Base-by-base conservation (phyloP, 2,797 vertebrate species). In the Sebastes taczanowskii region DNA sequence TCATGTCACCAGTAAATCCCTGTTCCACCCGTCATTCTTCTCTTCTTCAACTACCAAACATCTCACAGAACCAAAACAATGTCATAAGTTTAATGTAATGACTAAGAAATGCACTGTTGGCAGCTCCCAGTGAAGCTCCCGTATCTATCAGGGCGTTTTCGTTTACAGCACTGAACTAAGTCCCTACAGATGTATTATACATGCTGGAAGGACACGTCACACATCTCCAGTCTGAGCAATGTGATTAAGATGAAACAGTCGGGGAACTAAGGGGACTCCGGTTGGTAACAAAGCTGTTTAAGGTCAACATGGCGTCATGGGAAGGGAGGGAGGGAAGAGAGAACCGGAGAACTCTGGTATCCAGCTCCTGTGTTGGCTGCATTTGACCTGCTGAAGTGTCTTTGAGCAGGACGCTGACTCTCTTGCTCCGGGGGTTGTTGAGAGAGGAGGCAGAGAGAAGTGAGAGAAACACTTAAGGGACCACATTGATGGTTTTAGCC, bases 111-210 rank as follows among this genome's bases (percentile, higher is more conserved):
- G 86, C 63, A 38, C 14, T 71, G 74, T 42, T 93, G 86, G 87
- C 89, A 84, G 77, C 75, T 71, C 42, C 11, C 10, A 67, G 84
- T 56, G 74, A 88, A 77, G 90, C 86, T 90, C 87, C 88, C 83
- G 88, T 89, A 92, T 92, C 87, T 89, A 84, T 89, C 84, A 91
- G 91, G 92, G 93, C 85, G 89, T 91, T 90, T 81, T 91, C 90
- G 79, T 74, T 75, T 74, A 82, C 71, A 83, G 69, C 81, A 38
- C 71, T 83, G 81, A 82, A 81, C 76, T 85, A 86, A 90, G 82
- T 90, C 91, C 83, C 90, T 46, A 49, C 81, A 84, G 91, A 94
- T 90, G 89, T 88, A 82, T 86, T 68, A 68, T 85, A 88, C 80
- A 79, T 49, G 77, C 87, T 89, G 78, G 56, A 88, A 80, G 81